These are phyloP conservation scores for Heteromyza rotundicornis DNA, from an alignment of 2,888 invertebrate genomes.

Conservation along the genomic window DNA sequence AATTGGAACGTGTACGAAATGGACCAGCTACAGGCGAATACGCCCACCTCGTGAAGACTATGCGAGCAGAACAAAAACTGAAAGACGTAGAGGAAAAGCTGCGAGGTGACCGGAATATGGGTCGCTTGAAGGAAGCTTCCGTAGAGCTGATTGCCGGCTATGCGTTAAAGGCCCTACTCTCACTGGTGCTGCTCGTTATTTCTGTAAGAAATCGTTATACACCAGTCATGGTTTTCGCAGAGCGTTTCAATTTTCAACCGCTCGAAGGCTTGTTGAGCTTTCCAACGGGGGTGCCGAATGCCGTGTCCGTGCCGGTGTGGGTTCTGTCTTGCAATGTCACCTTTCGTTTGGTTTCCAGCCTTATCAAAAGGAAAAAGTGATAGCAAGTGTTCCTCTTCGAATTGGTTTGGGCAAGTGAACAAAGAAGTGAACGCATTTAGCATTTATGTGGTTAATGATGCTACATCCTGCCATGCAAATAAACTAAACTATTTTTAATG, in stretches of 20 bases:
- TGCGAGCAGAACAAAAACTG: conserved; percentile 54
- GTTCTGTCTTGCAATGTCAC: conserved; percentile 64
- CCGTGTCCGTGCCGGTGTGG: conserved; percentile 66
- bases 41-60: conserved; percentile 43
- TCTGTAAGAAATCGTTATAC: conserved; percentile 62
- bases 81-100: conserved; percentile 38
- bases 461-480: no score
- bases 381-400: no score
- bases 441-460: no score
- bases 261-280: conserved; percentile 64
- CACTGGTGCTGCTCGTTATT: conserved; percentile 56
- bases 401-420: no score
- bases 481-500: no score
- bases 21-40: conserved; percentile 46
- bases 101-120: conserved; percentile 32
- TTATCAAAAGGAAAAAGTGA: conserved; percentile 34
- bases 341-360: conserved; percentile 49
- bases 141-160: conserved; percentile 54
- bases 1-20: conserved; percentile 38
- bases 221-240: conserved; percentile 63
- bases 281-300: conserved; percentile 63
- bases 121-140: conserved; percentile 39
- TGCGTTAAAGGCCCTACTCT: conserved; percentile 57
- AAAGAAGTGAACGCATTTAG: no score
- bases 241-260: conserved; percentile 62